Conservation (phyloP, 2,888 invertebrate species). For the Pseudococcus jackbeardsleyi region DNA sequence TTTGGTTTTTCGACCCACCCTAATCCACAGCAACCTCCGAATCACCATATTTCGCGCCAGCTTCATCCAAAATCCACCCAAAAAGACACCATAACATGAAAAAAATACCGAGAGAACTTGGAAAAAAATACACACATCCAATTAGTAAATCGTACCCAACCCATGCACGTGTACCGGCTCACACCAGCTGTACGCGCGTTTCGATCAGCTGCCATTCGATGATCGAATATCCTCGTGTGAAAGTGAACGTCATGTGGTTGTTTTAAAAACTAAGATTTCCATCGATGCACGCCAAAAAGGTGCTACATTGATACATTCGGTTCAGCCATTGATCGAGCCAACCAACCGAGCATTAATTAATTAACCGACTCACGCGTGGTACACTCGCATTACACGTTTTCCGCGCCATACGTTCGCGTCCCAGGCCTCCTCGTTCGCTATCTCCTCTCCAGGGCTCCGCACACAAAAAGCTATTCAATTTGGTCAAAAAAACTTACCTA, state of each 20-base stretch:
- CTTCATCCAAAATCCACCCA: background rate
- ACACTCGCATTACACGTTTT: conserved; percentile 16
- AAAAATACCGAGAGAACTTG: background rate
- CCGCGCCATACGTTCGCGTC: background rate
- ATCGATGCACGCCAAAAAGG: conserved; percentile 39
- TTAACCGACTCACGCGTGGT: conserved; percentile 30
- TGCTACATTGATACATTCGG: conserved; percentile 27
- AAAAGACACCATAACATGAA: background rate
- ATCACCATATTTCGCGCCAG: background rate
- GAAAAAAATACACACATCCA: background rate
- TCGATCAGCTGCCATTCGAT: conserved; percentile 44
- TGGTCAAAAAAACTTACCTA: background rate
- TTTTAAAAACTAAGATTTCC: conserved; percentile 27
- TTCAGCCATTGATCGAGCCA: conserved; percentile 16
- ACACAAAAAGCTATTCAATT: background rate
- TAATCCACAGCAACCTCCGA: background rate
- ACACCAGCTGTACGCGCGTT: conserved; percentile 20
- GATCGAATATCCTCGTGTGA: conserved; percentile 35
- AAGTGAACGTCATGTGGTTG: conserved; percentile 33
- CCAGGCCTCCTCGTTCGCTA: background rate
- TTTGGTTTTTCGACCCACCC: too few species aligned
- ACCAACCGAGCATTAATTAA: conserved; percentile 19
- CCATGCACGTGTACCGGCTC: conserved; percentile 20
- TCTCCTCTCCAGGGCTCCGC: background rate
- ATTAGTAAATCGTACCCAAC: conserved; percentile 10